phyloP scores from a whole-genome alignment of 2,797 vertebrate species.

The Lepidocolaptes lacrymiger region DNA sequence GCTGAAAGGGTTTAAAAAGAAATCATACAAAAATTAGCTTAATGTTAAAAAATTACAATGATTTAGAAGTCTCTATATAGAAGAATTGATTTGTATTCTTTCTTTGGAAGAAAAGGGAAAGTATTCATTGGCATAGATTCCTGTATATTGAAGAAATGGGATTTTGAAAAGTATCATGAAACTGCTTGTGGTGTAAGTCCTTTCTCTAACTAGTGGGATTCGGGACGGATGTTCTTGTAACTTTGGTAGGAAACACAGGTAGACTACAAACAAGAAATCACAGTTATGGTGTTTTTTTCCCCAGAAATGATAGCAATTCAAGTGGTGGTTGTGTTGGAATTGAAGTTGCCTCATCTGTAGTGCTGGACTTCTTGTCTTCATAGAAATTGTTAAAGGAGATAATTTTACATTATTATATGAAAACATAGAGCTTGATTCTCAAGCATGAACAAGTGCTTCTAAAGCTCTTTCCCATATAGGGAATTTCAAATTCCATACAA shows the following conservation, averaged over 20 bases:
- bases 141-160: background rate
- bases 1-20: background rate
- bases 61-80: background rate
- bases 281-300: rapidly evolving
- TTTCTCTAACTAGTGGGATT: background rate
- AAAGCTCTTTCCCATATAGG: background rate
- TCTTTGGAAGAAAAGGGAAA: background rate
- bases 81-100: background rate
- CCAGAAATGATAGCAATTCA: background rate
- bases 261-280: background rate
- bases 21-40: background rate
- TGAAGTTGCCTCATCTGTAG: background rate
- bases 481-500: background rate
- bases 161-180: background rate
- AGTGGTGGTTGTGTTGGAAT: rapidly evolving
- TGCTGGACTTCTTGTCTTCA: background rate
- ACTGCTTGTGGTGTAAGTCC: background rate
- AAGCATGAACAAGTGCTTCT: background rate
- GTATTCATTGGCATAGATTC: background rate
- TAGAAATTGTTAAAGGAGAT: background rate
- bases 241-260: background rate
- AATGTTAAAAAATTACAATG: background rate
- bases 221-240: background rate
- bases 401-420: background rate
- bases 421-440: background rate